Percentiles rank a stretch among this genome's conserved stretches.
Evolutionary conservation across 2,113 vertebrate species (phyloP).

Genomic region (Lathamus discolor): DNA sequence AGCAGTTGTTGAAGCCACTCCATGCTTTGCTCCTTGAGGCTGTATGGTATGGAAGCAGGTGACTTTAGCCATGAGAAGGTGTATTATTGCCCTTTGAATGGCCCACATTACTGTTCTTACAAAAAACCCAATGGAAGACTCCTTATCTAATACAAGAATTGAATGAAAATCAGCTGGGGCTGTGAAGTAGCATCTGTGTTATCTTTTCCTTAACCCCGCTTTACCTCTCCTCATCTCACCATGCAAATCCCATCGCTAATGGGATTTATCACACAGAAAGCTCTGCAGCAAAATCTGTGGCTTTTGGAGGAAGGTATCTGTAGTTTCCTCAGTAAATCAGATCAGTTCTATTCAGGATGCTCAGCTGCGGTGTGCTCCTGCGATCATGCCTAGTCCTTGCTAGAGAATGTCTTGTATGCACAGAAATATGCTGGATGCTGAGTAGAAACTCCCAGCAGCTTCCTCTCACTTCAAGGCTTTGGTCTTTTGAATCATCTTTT

Average conservation of each 20-base stretch:
- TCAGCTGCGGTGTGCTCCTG: not conserved
- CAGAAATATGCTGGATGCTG: not conserved
- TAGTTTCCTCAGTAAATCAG: not conserved
- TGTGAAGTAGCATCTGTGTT: not conserved
- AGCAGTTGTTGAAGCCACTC: not conserved
- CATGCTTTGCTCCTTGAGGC: not conserved
- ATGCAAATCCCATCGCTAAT: not conserved
- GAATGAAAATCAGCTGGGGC: slow-evolving; percentile 8
- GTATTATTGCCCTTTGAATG: not conserved
- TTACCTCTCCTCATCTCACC: slow-evolving; percentile 8
- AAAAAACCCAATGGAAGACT: not conserved
- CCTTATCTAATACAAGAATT: slow-evolving; percentile 17
- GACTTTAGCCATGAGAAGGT: not conserved
- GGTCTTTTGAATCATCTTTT: not conserved
- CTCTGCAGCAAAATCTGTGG: not conserved
- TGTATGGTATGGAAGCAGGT: not conserved
- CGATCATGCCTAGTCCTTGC: not conserved
- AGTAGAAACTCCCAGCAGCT: not conserved
- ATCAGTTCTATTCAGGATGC: not conserved
- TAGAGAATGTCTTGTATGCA: not conserved
- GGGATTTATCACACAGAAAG: not conserved
- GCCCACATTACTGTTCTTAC: not conserved
- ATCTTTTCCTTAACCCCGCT: not conserved
- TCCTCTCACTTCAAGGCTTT: not conserved
- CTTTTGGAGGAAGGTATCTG: not conserved